phyloP scores from a whole-genome alignment of 2,113 vertebrate genomes.

The Limnothrissa miodon region DNA sequence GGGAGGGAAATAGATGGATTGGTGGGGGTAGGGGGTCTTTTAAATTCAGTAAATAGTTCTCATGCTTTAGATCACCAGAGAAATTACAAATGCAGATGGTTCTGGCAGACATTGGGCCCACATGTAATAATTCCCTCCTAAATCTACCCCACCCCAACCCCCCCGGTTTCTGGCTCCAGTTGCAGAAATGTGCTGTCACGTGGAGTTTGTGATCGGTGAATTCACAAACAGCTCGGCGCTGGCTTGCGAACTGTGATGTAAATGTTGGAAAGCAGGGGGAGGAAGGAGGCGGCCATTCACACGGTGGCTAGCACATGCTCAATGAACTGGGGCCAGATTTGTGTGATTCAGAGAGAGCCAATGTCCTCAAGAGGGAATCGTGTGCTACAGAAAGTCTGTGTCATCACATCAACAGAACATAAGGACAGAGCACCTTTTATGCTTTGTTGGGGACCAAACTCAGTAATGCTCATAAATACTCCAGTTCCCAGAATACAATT shows the following conservation, averaged over 20 bases:
- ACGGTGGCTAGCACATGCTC: conserved; percentile 37
- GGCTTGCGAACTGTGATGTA: conserved; percentile 37
- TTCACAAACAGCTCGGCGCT: conserved; percentile 47
- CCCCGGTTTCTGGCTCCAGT: conserved; percentile 52
- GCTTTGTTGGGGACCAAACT: conserved; percentile 16
- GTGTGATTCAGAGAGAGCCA: conserved; percentile 48
- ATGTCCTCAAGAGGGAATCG: conserved; percentile 36
- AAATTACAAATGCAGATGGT: conserved; percentile 63
- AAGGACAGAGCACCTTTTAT: conserved; percentile 30
- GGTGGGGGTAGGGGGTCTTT: conserved; percentile 29
- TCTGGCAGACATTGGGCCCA: conserved; percentile 34
- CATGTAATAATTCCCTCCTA: conserved; percentile 41
- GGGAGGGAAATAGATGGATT: background rate
- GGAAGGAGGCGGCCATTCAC: conserved; percentile 13
- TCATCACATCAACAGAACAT: conserved; percentile 26
- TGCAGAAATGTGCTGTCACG: conserved; percentile 53
- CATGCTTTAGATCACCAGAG: conserved; percentile 50
- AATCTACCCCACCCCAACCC: conserved; percentile 41
- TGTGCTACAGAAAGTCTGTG: conserved; percentile 24
- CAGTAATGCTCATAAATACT: conserved; percentile 46
- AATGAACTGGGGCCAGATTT: conserved; percentile 45
- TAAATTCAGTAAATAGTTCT: conserved; percentile 58
- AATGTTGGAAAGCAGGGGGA: conserved; percentile 45
- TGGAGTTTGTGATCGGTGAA: conserved; percentile 58
- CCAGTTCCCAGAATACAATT: conserved; percentile 48